Conservation (phyloP, 1,140 invertebrate genomes). For the Drosophila watanabei region DNA sequence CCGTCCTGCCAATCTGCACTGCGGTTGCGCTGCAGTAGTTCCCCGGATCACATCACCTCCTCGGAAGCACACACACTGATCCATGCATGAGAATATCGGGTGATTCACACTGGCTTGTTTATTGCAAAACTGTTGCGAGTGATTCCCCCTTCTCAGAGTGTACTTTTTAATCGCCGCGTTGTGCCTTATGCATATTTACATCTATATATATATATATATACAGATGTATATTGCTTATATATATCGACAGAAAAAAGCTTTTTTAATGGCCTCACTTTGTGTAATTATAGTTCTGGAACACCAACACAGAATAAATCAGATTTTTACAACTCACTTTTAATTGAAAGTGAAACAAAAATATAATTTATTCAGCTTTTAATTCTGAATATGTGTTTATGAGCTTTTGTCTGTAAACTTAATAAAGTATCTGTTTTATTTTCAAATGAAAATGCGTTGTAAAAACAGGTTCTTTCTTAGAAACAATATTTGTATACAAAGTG, state of each 20-base stretch:
- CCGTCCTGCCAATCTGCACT: constrained; percentile 21
- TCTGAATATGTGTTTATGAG: not conserved
- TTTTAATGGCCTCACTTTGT: constrained; percentile 7
- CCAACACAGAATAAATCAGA: not conserved
- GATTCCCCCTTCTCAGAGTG: constrained; percentile 37
- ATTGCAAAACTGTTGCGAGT: constrained; percentile 5
- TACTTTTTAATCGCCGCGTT: constrained; percentile 12
- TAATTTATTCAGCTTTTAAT: not conserved
- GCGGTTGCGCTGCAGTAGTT: constrained; percentile 28
- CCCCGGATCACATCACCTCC: constrained; percentile 30
- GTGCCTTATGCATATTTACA: not conserved
- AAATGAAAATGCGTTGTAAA: not conserved
- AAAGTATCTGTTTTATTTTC: not conserved
- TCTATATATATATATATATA: not conserved
- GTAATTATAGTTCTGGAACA: constrained; percentile 10
- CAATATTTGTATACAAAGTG: not conserved
- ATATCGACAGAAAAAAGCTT: constrained; percentile 2
- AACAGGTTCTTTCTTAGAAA: not conserved
- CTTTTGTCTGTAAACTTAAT: too few species aligned
- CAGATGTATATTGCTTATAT: not conserved
- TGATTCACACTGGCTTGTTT: constrained; percentile 36
- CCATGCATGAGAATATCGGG: not conserved
- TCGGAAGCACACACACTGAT: constrained; percentile 1
- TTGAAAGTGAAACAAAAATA: not conserved
- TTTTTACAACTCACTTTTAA: not conserved